Percentiles rank a stretch among this genome's conserved stretches.
Evolutionary conservation across 2,888 invertebrate genomes (phyloP).

Genomic region (Electrophaes corylata): DNA sequence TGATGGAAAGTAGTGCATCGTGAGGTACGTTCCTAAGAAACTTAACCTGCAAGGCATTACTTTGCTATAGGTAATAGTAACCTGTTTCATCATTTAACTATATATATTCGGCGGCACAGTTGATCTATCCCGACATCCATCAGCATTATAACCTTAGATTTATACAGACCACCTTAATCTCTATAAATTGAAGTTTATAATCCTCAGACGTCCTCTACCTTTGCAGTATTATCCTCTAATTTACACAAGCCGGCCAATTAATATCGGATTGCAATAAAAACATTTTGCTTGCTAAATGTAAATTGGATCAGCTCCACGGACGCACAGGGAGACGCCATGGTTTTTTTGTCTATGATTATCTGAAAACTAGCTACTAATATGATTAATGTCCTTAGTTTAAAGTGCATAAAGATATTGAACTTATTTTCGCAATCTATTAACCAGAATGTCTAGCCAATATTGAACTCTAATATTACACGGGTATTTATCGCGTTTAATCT

Average conservation of each 20-base stretch:
- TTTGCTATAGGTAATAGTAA: too few species aligned
- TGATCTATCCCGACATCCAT: conserved; percentile 19
- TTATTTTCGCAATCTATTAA: too few species aligned
- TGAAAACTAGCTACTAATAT: background rate
- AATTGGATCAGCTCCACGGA: conserved; percentile 23
- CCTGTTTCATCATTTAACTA: too few species aligned
- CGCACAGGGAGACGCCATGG: background rate
- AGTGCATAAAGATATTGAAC: too few species aligned
- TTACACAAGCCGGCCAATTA: conserved; percentile 73
- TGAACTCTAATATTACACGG: too few species aligned
- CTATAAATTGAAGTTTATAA: conserved; percentile 58
- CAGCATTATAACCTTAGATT: conserved; percentile 50
- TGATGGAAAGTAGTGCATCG: too few species aligned
- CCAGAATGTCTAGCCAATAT: too few species aligned
- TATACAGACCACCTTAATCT: conserved; percentile 61
- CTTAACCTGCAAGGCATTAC: too few species aligned
- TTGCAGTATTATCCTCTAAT: conserved; percentile 68
- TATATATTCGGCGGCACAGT: background rate
- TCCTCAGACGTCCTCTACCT: conserved; percentile 54
- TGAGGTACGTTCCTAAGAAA: too few species aligned
- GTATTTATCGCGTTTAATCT: too few species aligned
- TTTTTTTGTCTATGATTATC: background rate
- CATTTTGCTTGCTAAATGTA: conserved; percentile 50
- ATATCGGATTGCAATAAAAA: conserved; percentile 58
- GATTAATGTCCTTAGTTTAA: too few species aligned